Conservation (phyloP, 1,140 invertebrate species). For the Zaprionus ghesquierei region DNA sequence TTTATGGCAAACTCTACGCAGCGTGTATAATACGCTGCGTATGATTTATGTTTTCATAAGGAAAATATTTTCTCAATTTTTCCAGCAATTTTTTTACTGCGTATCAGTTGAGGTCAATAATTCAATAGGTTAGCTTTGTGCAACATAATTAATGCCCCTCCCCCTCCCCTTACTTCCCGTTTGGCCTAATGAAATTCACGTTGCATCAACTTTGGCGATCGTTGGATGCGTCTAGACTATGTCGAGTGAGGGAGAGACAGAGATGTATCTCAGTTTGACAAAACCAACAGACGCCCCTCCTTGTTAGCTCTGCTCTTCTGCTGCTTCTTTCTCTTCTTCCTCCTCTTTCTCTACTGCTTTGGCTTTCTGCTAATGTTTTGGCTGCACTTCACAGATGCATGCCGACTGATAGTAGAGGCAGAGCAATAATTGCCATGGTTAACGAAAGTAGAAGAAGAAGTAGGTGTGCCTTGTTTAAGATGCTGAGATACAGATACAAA, state of each 20-base stretch:
- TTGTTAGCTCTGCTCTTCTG: neutral
- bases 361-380: too few relatives aligned
- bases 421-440: constrained; percentile 63
- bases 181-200: neutral
- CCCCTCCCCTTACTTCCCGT: neutral
- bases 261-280: constrained; percentile 4
- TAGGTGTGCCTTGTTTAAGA: constrained; percentile 45
- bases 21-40: too few relatives aligned
- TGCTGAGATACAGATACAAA: constrained; percentile 47
- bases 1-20: neutral
- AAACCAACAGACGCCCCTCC: neutral
- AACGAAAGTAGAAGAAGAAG: constrained; percentile 50
- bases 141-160: too few relatives aligned
- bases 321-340: neutral
- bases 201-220: neutral
- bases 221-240: neutral
- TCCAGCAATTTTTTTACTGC: neutral
- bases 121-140: neutral
- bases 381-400: constrained; percentile 36
- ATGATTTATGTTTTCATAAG: neutral
- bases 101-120: neutral
- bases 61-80: neutral
- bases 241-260: neutral
- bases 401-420: constrained; percentile 34
- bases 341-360: neutral